These are phyloP conservation scores for Petroica traversi DNA, from an alignment of 2,113 vertebrate species.

Conservation along the genomic window DNA sequence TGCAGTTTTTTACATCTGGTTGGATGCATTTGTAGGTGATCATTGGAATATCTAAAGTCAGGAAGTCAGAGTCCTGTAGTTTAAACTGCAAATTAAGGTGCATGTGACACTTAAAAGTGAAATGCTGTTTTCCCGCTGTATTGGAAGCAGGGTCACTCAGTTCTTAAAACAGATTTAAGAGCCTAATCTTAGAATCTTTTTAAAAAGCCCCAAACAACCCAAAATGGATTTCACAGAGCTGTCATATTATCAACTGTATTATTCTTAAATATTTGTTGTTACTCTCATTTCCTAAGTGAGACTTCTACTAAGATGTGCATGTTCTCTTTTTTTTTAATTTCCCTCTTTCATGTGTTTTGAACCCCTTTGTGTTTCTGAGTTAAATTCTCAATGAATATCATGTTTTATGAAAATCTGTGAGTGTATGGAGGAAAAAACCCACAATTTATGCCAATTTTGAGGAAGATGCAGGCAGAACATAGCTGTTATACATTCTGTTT, in stretches of 20 bases:
- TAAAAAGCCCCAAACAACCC: fast-evolving
- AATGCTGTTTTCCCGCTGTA: background rate
- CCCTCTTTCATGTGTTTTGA: background rate
- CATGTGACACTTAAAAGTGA: background rate
- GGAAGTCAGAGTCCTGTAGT: background rate
- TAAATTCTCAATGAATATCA: background rate
- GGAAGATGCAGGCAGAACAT: constrained; percentile 41
- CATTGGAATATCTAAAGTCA: background rate
- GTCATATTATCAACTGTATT: background rate
- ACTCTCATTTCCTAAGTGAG: background rate
- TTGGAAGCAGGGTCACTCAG: background rate
- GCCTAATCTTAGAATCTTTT: background rate
- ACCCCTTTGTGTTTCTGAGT: background rate
- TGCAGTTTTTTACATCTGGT: background rate
- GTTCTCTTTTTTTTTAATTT: background rate
- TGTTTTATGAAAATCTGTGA: constrained; percentile 3
- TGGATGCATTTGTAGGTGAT: background rate
- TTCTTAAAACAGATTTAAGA: background rate
- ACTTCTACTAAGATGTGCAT: background rate
- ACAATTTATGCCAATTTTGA: background rate
- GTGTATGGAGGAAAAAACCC: background rate
- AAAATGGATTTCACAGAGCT: background rate
- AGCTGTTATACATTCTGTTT: constrained; percentile 51
- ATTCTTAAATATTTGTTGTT: background rate
- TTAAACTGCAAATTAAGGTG: background rate